Conservation (phyloP, 2,888 invertebrate genomes). For the Notocelia uddmanniana region DNA sequence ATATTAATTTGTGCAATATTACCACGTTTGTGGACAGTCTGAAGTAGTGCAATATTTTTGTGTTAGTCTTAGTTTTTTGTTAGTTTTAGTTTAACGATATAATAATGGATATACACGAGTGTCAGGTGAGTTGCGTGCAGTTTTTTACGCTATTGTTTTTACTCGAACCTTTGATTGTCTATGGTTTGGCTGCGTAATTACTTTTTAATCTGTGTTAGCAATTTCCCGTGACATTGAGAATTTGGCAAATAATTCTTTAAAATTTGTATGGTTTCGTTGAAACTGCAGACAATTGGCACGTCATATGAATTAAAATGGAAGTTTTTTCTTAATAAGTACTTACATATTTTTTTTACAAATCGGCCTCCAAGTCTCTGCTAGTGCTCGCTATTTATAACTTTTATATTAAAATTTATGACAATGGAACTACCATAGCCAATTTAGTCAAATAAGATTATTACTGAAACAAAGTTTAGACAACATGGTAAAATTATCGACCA, state of each 20-base stretch:
- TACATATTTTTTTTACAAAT: too few species aligned
- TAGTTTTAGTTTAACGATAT: conserved; percentile 54
- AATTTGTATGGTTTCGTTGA: background rate
- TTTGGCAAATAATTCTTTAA: background rate
- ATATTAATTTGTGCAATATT: conserved; percentile 71
- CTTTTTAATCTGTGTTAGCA: conserved; percentile 1
- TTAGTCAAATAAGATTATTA: too few species aligned
- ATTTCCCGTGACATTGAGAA: background rate
- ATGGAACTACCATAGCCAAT: too few species aligned
- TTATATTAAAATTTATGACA: too few species aligned
- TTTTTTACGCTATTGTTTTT: conserved; percentile 35
- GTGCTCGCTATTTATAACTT: too few species aligned
- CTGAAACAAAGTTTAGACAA: too few species aligned
- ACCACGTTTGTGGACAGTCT: conserved; percentile 76
- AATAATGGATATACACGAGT: conserved; percentile 80
- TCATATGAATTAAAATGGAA: background rate
- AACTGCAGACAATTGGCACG: background rate
- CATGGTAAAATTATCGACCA: too few species aligned
- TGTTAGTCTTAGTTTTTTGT: conserved; percentile 57
- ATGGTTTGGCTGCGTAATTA: conserved; percentile 21
- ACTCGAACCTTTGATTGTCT: conserved; percentile 7
- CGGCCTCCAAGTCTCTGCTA: too few species aligned
- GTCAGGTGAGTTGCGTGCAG: conserved; percentile 70
- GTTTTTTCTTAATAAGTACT: too few species aligned
- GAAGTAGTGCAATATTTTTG: conserved; percentile 76